Evolutionary conservation across 2,797 vertebrate species (phyloP), one percentile per base, ranked within the genome.

Genomic region (Pseudomugil gertrudae): DNA sequence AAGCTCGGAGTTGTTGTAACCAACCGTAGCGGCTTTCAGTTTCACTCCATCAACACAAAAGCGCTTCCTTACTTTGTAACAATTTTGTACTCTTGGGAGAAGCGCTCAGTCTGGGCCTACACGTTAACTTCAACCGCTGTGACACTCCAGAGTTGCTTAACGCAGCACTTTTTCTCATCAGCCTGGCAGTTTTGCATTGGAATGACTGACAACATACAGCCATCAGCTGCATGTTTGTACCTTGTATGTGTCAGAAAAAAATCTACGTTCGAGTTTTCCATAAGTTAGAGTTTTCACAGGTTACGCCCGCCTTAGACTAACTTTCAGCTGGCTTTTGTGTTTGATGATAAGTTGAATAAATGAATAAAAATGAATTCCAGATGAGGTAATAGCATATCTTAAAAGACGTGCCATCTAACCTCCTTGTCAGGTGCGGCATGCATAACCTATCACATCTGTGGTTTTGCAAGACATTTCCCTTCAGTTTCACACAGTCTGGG

Each of bases 41-140:
- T 87, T 84, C 79, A 77, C 87, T 82, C 86, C 90, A 79, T 89
- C 83, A 81, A 85, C 74, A 68, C 87, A 70, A 91, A 92, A 80
- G 81, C 77, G 45, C 89, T 89, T 81, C 76, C 81, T 76, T 64
- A 67, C 91, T 91, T 91, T 90, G 82, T 84, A 85, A 89, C 87
- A 80, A 87, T 89, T 89, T 87, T 84, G 62, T 66, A 64, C 88
- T 90, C 90, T 11, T 68, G 77, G 77, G 90, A 91, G 76, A 78
- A 74, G 62, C 57, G 68, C 76, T 81, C 83, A 57, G 76, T 78
- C 32, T 27, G 66, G 84, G 74, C 80, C 85, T 74, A 80, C 78
- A 56, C 84, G 79, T 81, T 70, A 73, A 84, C 86, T 90, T 92
- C 91, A 89, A 81, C 84, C 59, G 9, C 70, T 14, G 83, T 78